Percentiles rank a stretch among this genome's conserved stretches.
Conservation (phyloP, 2,113 vertebrate species). For the Balaeniceps rex region DNA sequence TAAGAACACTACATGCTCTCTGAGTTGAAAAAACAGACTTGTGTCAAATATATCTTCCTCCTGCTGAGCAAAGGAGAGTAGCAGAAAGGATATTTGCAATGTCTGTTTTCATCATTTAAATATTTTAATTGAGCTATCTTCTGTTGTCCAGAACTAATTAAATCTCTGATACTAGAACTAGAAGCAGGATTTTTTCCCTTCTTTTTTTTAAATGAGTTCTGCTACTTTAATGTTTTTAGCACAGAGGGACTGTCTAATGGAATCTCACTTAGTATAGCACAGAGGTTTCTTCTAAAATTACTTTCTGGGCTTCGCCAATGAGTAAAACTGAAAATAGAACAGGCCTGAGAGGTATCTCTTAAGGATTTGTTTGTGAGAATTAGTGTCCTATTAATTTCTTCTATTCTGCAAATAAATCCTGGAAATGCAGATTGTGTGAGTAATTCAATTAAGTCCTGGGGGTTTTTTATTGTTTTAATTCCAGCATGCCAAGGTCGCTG, state of each 20-base stretch:
- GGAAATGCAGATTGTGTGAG: background rate
- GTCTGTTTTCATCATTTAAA: background rate
- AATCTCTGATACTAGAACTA: background rate
- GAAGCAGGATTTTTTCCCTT: background rate
- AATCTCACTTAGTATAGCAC: background rate
- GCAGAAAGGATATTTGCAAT: background rate
- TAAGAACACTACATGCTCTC: background rate
- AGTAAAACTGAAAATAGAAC: background rate
- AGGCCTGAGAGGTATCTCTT: background rate
- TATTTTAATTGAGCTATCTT: background rate
- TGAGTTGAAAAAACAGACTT: background rate
- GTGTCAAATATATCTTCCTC: background rate
- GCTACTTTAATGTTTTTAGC: background rate
- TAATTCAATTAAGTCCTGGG: background rate
- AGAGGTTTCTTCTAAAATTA: background rate
- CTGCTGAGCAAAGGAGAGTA: background rate
- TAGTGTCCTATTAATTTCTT: background rate
- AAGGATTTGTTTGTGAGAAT: background rate
- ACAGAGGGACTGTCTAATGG: background rate
- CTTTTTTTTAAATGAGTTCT: background rate
- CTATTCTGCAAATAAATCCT: background rate
- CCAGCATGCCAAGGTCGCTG: accelerated
- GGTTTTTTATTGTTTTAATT: background rate
- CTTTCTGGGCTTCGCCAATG: background rate
- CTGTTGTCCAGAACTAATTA: background rate